Evolutionary conservation across 2,113 vertebrate species (phyloP).

Genomic region (Enhydra lutris): DNA sequence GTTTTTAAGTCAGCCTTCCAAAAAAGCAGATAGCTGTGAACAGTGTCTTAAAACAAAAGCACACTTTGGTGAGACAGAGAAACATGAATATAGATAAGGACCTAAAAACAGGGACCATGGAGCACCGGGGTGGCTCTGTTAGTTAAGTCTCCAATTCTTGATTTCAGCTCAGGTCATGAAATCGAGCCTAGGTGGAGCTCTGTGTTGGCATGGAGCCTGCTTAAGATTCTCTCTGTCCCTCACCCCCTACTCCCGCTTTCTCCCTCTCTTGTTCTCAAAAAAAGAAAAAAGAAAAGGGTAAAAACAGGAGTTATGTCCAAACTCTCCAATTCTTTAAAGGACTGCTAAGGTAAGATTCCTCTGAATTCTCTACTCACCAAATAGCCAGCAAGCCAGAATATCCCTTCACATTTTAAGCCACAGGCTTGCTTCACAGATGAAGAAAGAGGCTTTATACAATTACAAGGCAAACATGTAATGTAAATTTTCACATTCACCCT

Average conservation of each 20-base stretch:
- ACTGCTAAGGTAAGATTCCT: neutral
- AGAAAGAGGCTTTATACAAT: neutral
- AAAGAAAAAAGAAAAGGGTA: neutral
- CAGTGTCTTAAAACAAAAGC: slow-evolving; percentile 1
- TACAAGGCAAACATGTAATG: neutral
- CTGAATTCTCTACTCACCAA: neutral
- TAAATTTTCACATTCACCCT: neutral
- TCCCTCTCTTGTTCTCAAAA: neutral
- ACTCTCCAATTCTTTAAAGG: neutral
- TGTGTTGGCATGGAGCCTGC: neutral
- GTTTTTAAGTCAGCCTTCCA: neutral
- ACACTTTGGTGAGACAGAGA: neutral
- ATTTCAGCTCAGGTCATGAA: neutral
- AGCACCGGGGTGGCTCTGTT: neutral
- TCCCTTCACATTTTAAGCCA: neutral
- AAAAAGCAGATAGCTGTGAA: neutral
- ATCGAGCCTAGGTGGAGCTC: neutral
- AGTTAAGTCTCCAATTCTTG: neutral
- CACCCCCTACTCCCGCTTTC: rapidly evolving
- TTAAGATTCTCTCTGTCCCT: neutral
- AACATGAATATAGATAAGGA: neutral
- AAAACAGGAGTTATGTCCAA: neutral
- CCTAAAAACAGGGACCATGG: neutral
- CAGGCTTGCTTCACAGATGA: neutral
- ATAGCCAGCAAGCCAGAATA: neutral